These are phyloP conservation scores for Drosophila paramelanica DNA, from an alignment of 2,888 invertebrate species.

Conservation along the genomic window DNA sequence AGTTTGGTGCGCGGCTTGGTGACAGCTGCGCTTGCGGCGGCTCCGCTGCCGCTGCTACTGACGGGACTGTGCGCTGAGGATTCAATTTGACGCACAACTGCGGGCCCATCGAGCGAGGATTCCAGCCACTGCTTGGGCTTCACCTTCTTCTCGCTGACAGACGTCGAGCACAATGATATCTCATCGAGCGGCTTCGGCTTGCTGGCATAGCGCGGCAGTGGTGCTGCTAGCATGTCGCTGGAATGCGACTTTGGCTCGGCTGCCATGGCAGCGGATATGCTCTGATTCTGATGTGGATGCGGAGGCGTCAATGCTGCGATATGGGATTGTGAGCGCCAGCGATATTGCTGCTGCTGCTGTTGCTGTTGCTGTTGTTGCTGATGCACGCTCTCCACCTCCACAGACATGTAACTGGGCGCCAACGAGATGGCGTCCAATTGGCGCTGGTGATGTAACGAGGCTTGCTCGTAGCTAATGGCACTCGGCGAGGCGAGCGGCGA, in stretches of 20 bases:
- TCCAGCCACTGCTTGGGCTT: conserved; percentile 85
- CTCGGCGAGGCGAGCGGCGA: conserved; percentile 81
- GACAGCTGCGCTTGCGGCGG: conserved; percentile 8
- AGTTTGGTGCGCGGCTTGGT: conserved; percentile 75
- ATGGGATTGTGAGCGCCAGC: conserved; percentile 79
- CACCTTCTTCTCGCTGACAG: conserved; percentile 75
- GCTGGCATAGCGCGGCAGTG: conserved; percentile 58
- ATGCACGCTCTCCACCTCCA: conserved; percentile 68
- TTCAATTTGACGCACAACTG: conserved; percentile 72
- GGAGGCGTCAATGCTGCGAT: conserved; percentile 72
- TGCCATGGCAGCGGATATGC: conserved; percentile 32
- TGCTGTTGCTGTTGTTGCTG: conserved; percentile 20
- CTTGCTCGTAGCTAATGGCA: conserved; percentile 61
- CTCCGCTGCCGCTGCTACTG: conserved; percentile 43
- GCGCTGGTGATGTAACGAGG: conserved; percentile 53
- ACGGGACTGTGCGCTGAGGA: conserved; percentile 52
- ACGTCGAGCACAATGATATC: conserved; percentile 81
- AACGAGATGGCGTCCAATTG: conserved; percentile 79
- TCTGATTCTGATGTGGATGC: conserved; percentile 48
- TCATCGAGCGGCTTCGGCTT: conserved; percentile 78
- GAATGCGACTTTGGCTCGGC: conserved; percentile 77
- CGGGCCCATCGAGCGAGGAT: conserved; percentile 84
- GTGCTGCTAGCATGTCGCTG: conserved; percentile 79
- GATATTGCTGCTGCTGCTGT: conserved; percentile 63
- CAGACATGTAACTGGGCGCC: conserved; percentile 79